These are phyloP conservation scores for Zaprionus davidi DNA, from an alignment of 1,140 invertebrate species.

Conservation along the genomic window DNA sequence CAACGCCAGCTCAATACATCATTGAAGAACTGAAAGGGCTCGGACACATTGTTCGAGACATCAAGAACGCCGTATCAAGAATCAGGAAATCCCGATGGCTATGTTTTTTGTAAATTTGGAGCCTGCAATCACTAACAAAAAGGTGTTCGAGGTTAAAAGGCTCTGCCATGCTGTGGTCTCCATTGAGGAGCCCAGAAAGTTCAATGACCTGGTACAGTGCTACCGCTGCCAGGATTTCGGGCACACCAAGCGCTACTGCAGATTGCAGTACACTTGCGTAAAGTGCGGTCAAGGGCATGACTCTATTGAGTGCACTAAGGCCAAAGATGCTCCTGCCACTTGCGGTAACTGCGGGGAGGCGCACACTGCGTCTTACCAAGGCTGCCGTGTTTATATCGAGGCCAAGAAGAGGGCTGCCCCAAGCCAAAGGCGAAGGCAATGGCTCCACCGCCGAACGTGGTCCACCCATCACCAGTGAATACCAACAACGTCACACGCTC, in stretches of 20 bases:
- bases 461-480: background rate
- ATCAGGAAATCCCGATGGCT: background rate
- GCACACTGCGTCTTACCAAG: slow-evolving; percentile 2
- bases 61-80: background rate
- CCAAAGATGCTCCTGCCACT: background rate
- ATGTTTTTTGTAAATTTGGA: background rate
- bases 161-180: background rate
- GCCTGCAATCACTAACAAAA: background rate
- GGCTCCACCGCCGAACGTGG: background rate
- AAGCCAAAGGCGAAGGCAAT: background rate
- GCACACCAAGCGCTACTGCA: slow-evolving; percentile 3
- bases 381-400: background rate
- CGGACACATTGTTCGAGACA: background rate
- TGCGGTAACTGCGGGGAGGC: slow-evolving; percentile 1
- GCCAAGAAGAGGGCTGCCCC: background rate
- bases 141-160: background rate
- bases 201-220: background rate
- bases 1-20: background rate
- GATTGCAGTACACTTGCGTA: background rate
- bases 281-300: background rate
- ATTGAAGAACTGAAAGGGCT: background rate
- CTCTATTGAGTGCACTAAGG: background rate
- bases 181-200: background rate
- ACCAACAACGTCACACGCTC: background rate
- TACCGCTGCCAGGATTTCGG: background rate